Evolutionary conservation across 1,140 invertebrate species (phyloP), one percentile per base, ranked within the genome.

Genomic region (Leptopilina clavipes): DNA sequence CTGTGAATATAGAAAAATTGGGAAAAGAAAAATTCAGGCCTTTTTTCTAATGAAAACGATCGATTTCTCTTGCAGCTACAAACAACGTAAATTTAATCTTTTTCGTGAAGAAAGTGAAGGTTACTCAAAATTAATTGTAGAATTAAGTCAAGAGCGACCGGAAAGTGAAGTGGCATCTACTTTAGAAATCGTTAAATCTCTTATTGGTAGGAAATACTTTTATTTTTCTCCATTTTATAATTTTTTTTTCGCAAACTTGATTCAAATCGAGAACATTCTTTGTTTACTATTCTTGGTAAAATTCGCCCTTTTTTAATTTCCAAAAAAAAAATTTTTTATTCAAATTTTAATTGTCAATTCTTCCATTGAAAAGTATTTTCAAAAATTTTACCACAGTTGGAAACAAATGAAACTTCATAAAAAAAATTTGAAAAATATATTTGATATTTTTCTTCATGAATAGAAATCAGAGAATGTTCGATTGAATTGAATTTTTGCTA

Each of bases 31-130:
- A 40, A 40, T 40, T 40, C 0, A 40, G 37, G 37, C 37, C 2
- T 40, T 8, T 40, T 40, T 40, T 9, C 37, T 45, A 44, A 52
- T 54, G 3, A 18, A 14, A 70, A 56, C 72, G 25, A 12, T 56
- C 70, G n/a, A 70, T 76, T 76, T 79, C 75, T 85, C 25, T 94
- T 94, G 79, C 90, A 99, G 98, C 90, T 99, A 99, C 89, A 99
- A 99, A 89, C 99, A 99, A 89, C 94, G 98, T 81, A 99, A 99
- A 86, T 99, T 99, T 89, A 99, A 99, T 92, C 92, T 99, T 76
- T 97, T 99, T 86, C 93, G 98, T 71, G 99, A 99, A 92, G 99
- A 99, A 91, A 98, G 95, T 91, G 99, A 99, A 93, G 99, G 99
- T 5, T 99, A 98, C 91, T 96, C 98, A 5, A 99, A 99, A 91